phyloP scores from a whole-genome alignment of 2,888 invertebrate species.

The Phengaris arion region DNA sequence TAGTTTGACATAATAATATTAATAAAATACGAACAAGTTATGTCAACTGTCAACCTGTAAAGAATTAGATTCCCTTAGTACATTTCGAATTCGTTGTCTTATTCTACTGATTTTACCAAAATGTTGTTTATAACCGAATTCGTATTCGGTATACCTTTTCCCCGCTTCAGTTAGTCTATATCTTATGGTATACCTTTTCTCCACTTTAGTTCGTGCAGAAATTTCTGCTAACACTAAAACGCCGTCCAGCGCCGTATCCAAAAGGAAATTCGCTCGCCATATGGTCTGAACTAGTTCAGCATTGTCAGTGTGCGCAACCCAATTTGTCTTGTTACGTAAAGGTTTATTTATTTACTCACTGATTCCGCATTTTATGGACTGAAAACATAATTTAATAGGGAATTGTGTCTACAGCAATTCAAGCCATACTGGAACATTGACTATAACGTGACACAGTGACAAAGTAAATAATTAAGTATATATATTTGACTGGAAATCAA shows the following conservation, averaged over 20 bases:
- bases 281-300: background rate
- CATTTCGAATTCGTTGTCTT: too few relatives aligned
- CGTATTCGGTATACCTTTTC: too few relatives aligned
- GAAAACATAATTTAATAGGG: background rate
- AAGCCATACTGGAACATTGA: background rate
- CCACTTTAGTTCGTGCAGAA: background rate
- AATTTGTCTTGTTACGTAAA: constrained; percentile 4
- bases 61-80: too few relatives aligned
- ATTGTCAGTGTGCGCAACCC: background rate
- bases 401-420: background rate
- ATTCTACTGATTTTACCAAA: too few relatives aligned
- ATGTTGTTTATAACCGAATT: too few relatives aligned
- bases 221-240: background rate
- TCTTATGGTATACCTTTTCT: too few relatives aligned
- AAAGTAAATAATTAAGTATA: background rate
- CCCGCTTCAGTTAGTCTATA: too few relatives aligned
- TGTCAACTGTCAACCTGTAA: too few relatives aligned
- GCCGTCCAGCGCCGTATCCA: background rate
- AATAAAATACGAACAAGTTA: too few relatives aligned
- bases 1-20: too few relatives aligned
- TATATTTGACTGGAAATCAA: too few relatives aligned
- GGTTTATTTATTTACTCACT: background rate
- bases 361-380: background rate
- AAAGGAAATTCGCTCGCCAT: background rate
- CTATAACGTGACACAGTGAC: background rate